A percentile compares a stretch with the other conserved stretches of the same genome.
Conservation (phyloP, 2,888 invertebrate species). For the Lochmaea capreae region DNA sequence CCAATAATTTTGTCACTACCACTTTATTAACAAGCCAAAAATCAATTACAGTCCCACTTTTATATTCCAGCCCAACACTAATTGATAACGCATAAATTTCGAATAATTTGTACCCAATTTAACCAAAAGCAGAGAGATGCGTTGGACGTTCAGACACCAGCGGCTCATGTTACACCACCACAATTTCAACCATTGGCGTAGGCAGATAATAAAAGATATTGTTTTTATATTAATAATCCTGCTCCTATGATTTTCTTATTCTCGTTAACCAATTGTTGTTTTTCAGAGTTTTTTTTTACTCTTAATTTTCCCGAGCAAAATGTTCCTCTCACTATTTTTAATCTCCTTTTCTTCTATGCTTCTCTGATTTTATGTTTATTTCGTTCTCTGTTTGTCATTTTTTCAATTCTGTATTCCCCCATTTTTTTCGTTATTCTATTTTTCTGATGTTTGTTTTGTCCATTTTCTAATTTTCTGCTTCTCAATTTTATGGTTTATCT, state of each 20-base stretch:
- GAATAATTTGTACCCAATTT: slow-evolving; percentile 43
- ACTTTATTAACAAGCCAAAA: slow-evolving; percentile 32
- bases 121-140: slow-evolving; percentile 36
- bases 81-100: slow-evolving; percentile 34
- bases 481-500: too few relatives aligned
- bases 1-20: slow-evolving; percentile 28
- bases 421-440: too few relatives aligned
- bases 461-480: too few relatives aligned
- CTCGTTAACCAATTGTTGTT: background rate
- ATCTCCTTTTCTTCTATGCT: too few relatives aligned
- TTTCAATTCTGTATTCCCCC: too few relatives aligned
- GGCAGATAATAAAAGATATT: background rate
- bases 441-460: too few relatives aligned
- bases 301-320: background rate
- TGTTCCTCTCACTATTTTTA: too few relatives aligned
- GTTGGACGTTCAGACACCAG: slow-evolving; percentile 35
- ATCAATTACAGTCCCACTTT: slow-evolving; percentile 29
- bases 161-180: slow-evolving; percentile 43
- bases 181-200: slow-evolving; percentile 23
- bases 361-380: too few relatives aligned
- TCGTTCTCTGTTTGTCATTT: too few relatives aligned
- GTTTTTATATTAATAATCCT: background rate
- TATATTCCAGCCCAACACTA: slow-evolving; percentile 32
- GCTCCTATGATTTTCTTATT: background rate
- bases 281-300: background rate